A percentile compares a stretch with the other conserved stretches of the same genome.
These are phyloP conservation scores for Apis florea DNA, from an alignment of 1,140 invertebrate genomes.

Conservation along the genomic window DNA sequence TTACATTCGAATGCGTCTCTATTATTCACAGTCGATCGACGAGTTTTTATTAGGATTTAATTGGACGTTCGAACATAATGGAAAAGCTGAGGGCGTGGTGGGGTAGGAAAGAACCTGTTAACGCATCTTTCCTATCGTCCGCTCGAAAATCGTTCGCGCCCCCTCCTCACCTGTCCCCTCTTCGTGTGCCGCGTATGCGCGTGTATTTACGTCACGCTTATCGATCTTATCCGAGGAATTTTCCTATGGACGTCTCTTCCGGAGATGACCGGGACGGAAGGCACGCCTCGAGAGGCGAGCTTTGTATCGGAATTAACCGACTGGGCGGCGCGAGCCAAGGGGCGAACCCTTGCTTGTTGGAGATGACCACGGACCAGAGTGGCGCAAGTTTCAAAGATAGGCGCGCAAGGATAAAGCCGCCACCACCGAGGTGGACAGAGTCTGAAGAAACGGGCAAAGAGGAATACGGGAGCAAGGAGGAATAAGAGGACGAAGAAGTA, in stretches of 20 bases:
- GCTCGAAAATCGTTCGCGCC: too few species aligned
- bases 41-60: constrained; percentile 64
- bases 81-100: neutral
- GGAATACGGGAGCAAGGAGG: constrained; percentile 18
- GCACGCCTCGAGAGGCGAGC: neutral
- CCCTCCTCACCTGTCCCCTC: neutral
- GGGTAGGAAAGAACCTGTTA: neutral
- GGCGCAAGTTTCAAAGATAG: constrained; percentile 38
- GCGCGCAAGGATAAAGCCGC: constrained; percentile 41
- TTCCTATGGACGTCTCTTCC: neutral
- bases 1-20: constrained; percentile 1
- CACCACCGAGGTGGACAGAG: neutral
- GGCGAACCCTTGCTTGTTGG: neutral
- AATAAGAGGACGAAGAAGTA: constrained; percentile 3
- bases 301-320: constrained; percentile 44
- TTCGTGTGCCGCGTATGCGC: neutral
- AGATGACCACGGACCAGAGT: constrained; percentile 40
- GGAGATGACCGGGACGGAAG: neutral
- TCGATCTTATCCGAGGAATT: neutral
- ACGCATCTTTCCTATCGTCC: constrained; percentile 9
- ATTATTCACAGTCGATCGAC: constrained; percentile 39
- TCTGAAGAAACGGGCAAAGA: constrained; percentile 38
- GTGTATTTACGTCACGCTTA: neutral
- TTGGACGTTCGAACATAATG: constrained; percentile 28
- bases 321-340: constrained; percentile 21